Evolutionary conservation across 2,797 vertebrate genomes (phyloP).

Genomic region (Danio tinwini): DNA sequence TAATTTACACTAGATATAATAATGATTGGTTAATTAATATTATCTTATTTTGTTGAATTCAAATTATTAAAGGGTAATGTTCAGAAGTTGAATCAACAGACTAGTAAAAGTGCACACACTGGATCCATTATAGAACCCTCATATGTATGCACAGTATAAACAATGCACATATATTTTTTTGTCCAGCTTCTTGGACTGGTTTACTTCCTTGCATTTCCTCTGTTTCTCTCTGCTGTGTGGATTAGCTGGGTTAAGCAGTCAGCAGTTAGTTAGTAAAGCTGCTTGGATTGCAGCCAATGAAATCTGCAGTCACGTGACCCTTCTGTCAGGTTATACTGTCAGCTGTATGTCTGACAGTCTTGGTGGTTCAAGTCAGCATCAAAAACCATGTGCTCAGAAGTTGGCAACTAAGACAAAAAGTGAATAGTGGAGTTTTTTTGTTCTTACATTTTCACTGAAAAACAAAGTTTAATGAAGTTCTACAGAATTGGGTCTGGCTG

Average conservation of each 20-base stretch:
- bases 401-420: neutral
- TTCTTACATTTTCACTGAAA: neutral
- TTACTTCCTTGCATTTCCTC: constrained; percentile 43
- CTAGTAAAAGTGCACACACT: too few species aligned
- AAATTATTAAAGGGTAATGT: too few species aligned
- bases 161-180: too few species aligned
- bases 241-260: constrained; percentile 79
- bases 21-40: too few species aligned
- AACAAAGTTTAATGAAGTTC: too few species aligned
- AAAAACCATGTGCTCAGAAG: neutral
- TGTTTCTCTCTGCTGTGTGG: constrained; percentile 53
- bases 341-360: neutral
- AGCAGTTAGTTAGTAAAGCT: constrained; percentile 71
- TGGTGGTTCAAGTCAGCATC: neutral
- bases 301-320: constrained; percentile 67
- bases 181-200: neutral
- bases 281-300: constrained; percentile 60
- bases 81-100: too few species aligned
- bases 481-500: too few species aligned
- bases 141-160: too few species aligned
- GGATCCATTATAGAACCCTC: too few species aligned
- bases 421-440: neutral
- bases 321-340: neutral
- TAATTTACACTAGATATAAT: neutral
- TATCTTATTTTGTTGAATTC: too few species aligned